These are phyloP conservation scores for Alouatta caraya DNA, from an alignment of 2,797 vertebrate species.

Conservation along the genomic window DNA sequence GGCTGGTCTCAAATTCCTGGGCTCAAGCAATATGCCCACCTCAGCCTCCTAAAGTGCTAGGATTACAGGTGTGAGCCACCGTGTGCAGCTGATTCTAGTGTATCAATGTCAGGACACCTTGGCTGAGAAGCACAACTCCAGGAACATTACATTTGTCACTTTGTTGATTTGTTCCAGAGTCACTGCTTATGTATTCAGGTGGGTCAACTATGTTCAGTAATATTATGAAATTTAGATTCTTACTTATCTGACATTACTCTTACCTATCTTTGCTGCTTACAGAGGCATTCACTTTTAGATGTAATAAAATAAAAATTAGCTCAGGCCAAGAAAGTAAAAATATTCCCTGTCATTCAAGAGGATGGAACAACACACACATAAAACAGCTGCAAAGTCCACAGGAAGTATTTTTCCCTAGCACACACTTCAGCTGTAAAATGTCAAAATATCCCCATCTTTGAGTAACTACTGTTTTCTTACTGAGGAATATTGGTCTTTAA, in stretches of 20 bases:
- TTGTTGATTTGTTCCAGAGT: not conserved
- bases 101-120: not conserved
- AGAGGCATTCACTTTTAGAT: not conserved
- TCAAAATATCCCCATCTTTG: not conserved
- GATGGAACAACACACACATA: not conserved
- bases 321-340: not conserved
- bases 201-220: not conserved
- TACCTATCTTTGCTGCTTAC: not conserved
- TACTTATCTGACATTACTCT: not conserved
- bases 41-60: not conserved
- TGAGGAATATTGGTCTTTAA: not conserved
- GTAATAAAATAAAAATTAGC: conserved; percentile 13
- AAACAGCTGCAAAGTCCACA: not conserved
- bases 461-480: conserved; percentile 29
- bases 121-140: not conserved
- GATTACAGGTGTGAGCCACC: not conserved
- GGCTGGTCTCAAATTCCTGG: too few relatives aligned
- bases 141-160: not conserved
- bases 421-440: not conserved
- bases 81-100: not conserved
- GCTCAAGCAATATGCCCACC: not conserved
- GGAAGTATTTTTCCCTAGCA: not conserved
- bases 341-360: not conserved
- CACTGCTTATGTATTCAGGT: not conserved
- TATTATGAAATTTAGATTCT: conserved; percentile 22